phyloP scores from a whole-genome alignment of 2,888 invertebrate species.

The Platycheirus albimanus region DNA sequence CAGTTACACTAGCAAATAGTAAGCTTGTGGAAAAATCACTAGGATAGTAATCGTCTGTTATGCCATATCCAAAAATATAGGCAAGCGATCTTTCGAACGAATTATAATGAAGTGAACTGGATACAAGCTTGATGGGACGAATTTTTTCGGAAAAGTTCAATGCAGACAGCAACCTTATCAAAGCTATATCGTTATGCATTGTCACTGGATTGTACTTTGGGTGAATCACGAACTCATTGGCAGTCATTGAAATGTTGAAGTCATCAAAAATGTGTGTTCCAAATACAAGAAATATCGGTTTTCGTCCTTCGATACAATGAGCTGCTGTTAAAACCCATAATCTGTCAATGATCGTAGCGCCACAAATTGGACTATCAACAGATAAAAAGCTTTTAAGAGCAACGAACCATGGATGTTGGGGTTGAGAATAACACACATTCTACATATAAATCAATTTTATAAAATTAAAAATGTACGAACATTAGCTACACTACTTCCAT shows the following conservation, averaged over 20 bases:
- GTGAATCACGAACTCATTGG: background rate
- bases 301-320: background rate
- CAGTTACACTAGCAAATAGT: background rate
- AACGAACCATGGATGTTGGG: conserved; percentile 6
- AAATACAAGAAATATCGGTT: background rate
- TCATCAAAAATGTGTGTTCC: background rate
- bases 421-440: too few relatives aligned
- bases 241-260: background rate
- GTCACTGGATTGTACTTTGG: background rate
- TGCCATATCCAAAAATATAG: background rate
- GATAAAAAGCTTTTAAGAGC: background rate
- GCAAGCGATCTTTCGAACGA: background rate
- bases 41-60: background rate
- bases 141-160: background rate
- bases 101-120: too few relatives aligned
- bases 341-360: background rate
- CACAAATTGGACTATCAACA: background rate
- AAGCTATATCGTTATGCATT: background rate
- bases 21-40: background rate
- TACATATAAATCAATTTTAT: too few relatives aligned
- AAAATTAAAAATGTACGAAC: too few relatives aligned
- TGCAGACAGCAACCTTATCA: background rate
- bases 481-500: too few relatives aligned
- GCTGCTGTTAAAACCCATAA: background rate
- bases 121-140: background rate